Conservation (phyloP, 2,113 vertebrate genomes). For the Strigops habroptila region DNA sequence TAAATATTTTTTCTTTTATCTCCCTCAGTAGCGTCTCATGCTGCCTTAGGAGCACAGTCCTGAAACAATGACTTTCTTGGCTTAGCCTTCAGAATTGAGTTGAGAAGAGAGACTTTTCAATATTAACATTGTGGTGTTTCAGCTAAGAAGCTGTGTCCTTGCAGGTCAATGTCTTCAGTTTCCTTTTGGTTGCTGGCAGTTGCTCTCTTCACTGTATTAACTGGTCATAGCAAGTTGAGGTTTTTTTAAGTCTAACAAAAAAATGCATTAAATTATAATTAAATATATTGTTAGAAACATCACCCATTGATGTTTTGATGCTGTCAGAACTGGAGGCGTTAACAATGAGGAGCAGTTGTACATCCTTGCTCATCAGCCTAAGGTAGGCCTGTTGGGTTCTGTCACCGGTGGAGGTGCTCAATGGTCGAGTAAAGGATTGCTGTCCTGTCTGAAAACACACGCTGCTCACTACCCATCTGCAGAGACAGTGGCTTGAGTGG, state of each 20-base stretch:
- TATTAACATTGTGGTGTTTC: not conserved
- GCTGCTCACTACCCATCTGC: not conserved
- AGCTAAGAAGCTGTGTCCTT: not conserved
- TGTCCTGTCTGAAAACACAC: not conserved
- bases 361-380: not conserved
- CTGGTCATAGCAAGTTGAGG: not conserved
- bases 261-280: not conserved
- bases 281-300: not conserved
- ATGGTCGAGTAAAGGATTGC: not conserved
- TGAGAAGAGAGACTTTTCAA: not conserved
- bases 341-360: not conserved
- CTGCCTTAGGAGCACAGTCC: not conserved
- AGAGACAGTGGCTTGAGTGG: not conserved
- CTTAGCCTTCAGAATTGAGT: not conserved
- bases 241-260: not conserved
- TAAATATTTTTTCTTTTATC: not conserved
- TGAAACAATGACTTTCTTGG: not conserved
- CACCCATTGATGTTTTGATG: not conserved
- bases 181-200: not conserved
- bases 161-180: not conserved
- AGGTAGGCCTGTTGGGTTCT: not conserved
- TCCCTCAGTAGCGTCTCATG: not conserved
- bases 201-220: not conserved
- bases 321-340: not conserved
- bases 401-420: not conserved